A percentile compares a stretch with the other conserved stretches of the same genome.
Evolutionary conservation across 2,797 vertebrate species (phyloP).

Genomic region (Aphelocoma californica): DNA sequence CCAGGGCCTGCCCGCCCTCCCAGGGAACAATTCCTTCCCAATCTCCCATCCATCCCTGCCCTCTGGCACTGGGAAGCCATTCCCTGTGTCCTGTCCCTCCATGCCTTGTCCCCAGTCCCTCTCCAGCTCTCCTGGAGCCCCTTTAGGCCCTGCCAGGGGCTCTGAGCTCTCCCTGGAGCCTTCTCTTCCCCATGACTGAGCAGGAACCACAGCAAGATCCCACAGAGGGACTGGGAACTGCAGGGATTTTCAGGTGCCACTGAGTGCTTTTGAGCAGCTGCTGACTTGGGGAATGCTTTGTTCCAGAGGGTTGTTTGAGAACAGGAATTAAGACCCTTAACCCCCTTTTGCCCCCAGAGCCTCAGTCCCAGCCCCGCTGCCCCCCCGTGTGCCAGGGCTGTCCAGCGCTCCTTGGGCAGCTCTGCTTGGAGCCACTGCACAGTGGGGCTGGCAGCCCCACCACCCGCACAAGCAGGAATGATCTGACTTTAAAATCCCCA

Average conservation of each 20-base stretch:
- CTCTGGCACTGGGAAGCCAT: neutral
- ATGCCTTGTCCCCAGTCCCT: neutral
- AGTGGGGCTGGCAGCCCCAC: neutral
- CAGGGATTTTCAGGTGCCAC: neutral
- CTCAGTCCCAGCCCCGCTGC: neutral
- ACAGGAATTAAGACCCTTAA: neutral
- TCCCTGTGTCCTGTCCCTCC: neutral
- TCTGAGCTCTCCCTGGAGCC: neutral
- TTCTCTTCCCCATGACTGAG: neutral
- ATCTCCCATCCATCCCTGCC: accelerated
- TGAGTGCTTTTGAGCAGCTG: neutral
- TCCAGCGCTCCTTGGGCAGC: accelerated
- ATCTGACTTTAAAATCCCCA: neutral
- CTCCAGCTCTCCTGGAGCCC: neutral
- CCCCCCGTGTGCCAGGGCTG: neutral
- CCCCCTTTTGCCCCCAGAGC: neutral
- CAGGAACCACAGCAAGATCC: neutral
- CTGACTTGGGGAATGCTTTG: neutral
- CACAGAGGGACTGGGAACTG: neutral
- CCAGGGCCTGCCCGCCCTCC: too few species aligned
- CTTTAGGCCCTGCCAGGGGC: neutral
- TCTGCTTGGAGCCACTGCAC: neutral
- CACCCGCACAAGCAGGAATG: neutral
- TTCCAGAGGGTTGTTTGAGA: neutral
- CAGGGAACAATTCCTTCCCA: neutral